Percentiles rank a stretch among this genome's conserved stretches.
phyloP scores from a whole-genome alignment of 1,140 invertebrate genomes.

The Octopus bimaculoides region DNA sequence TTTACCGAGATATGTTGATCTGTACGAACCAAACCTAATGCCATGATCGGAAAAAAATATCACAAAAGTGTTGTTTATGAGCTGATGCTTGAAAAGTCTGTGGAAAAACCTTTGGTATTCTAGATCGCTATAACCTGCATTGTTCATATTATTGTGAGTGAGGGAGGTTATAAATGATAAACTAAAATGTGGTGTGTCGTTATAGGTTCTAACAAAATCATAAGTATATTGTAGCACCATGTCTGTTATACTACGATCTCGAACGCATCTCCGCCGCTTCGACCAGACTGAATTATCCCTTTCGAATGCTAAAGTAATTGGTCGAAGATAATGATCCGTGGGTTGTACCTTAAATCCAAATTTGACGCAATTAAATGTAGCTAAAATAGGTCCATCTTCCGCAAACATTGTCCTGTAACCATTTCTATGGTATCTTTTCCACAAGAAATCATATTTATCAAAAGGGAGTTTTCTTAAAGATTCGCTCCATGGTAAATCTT shows the following conservation, averaged over 20 bases:
- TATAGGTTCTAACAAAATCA: constrained; percentile 41
- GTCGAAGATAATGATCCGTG: constrained; percentile 54
- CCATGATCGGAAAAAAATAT: constrained; percentile 91
- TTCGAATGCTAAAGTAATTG: constrained; percentile 41
- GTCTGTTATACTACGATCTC: constrained; percentile 41
- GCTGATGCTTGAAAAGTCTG: constrained; percentile 36
- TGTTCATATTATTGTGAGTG: constrained; percentile 52
- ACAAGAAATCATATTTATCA: constrained; percentile 53
- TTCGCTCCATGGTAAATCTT: constrained; percentile 32
- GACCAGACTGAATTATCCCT: constrained; percentile 43
- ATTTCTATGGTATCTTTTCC: constrained; percentile 51
- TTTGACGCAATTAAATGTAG: constrained; percentile 52
- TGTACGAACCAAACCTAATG: constrained; percentile 78
- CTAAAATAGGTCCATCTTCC: constrained; percentile 55
- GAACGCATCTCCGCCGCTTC: constrained; percentile 45
- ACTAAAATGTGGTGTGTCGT: constrained; percentile 45
- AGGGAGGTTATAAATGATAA: constrained; percentile 55
- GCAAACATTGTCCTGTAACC: constrained; percentile 55
- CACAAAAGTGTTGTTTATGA: constrained; percentile 64
- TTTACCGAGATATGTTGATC: constrained; percentile 77
- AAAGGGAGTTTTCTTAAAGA: constrained; percentile 27
- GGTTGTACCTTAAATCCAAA: constrained; percentile 51
- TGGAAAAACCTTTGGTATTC: constrained; percentile 48
- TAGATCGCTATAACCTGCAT: constrained; percentile 45
- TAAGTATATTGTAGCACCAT: constrained; percentile 46